A percentile compares a stretch with the other conserved stretches of the same genome.
phyloP scores from a whole-genome alignment of 2,113 vertebrate genomes.

The Entomyzon cyanotis region DNA sequence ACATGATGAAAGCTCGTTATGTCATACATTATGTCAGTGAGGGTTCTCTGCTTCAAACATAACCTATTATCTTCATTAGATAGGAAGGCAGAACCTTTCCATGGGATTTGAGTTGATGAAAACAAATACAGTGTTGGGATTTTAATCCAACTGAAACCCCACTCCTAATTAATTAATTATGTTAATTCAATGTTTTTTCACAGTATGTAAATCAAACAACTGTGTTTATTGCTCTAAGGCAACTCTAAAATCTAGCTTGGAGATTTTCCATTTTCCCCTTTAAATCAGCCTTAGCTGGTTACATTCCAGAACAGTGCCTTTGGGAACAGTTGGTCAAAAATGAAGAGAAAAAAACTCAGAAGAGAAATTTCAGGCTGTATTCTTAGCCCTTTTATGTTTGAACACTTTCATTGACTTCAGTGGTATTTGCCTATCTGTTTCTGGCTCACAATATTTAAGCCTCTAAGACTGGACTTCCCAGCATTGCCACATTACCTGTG shows the following conservation, averaged over 20 bases:
- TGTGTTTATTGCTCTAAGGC: not conserved
- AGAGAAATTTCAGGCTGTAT: not conserved
- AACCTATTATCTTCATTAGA: not conserved
- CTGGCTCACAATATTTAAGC: not conserved
- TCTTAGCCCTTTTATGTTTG: not conserved
- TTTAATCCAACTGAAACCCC: not conserved
- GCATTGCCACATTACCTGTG: too few relatives aligned
- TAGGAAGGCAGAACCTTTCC: not conserved
- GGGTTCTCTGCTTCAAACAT: not conserved
- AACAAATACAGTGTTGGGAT: not conserved
- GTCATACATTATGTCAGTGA: not conserved
- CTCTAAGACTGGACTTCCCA: not conserved
- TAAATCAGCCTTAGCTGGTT: not conserved
- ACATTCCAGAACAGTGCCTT: not conserved
- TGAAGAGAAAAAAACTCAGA: not conserved
- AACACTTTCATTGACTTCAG: not conserved
- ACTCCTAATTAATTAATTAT: not conserved
- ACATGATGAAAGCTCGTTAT: not conserved
- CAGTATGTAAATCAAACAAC: not conserved
- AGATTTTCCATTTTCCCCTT: not conserved
- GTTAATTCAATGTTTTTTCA: not conserved
- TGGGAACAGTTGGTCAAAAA: not conserved
- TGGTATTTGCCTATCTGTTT: not conserved
- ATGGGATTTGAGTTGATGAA: not conserved
- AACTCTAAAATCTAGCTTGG: not conserved